Conservation (phyloP, 2,113 vertebrate genomes). For the Amphiprion percula region DNA sequence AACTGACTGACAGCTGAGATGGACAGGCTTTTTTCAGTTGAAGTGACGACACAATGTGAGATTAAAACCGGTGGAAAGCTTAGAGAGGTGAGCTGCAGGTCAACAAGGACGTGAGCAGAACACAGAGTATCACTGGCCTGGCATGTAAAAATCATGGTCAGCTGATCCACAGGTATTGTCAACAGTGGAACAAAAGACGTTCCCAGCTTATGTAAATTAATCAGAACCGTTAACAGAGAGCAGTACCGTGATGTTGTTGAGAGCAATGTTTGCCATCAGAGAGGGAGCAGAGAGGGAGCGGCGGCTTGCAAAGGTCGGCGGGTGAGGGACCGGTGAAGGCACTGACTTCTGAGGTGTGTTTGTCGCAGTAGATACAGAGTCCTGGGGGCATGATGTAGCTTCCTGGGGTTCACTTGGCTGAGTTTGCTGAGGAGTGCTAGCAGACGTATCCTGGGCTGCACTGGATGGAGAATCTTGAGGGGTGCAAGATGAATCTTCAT, state of each 20-base stretch:
- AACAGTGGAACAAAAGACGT: slow-evolving; percentile 20
- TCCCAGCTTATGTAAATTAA: slow-evolving; percentile 31
- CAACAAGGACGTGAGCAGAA: neutral
- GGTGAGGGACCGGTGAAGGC: slow-evolving; percentile 80
- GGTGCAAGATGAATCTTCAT: neutral
- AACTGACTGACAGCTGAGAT: slow-evolving; percentile 43
- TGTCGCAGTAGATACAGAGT: slow-evolving; percentile 10
- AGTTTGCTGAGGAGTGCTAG: neutral
- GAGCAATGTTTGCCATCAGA: slow-evolving; percentile 68
- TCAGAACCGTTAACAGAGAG: slow-evolving; percentile 33
- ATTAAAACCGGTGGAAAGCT: slow-evolving; percentile 24
- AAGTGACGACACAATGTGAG: slow-evolving; percentile 6
- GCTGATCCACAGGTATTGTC: slow-evolving; percentile 10
- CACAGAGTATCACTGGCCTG: neutral
- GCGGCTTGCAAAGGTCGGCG: slow-evolving; percentile 85
- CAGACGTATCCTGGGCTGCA: neutral
- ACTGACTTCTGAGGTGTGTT: slow-evolving; percentile 5
- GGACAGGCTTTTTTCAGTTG: slow-evolving; percentile 4
- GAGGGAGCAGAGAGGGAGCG: slow-evolving; percentile 84
- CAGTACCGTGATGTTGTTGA: slow-evolving; percentile 82
- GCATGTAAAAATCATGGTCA: slow-evolving; percentile 10
- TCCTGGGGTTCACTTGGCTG: slow-evolving; percentile 13
- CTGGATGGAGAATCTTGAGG: neutral
- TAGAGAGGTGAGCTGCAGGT: slow-evolving; percentile 4
- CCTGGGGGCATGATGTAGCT: neutral